Conservation (phyloP, 2,888 invertebrate genomes). For the Synergus itoensis region DNA sequence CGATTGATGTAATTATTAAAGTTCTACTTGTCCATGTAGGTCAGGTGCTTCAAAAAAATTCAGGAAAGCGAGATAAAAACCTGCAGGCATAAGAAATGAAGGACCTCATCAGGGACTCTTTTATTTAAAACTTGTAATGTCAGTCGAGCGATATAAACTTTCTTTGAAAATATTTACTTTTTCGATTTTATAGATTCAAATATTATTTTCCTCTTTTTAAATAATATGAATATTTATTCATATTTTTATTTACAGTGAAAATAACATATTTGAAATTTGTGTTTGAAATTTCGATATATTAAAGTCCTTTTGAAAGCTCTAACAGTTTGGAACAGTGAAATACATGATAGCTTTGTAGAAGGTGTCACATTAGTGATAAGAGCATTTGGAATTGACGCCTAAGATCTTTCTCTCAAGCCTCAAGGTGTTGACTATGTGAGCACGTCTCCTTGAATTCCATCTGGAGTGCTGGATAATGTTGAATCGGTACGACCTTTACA, state of each 20-base stretch:
- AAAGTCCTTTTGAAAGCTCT: neutral
- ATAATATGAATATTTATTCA: too few species aligned
- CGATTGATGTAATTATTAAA: constrained; percentile 35
- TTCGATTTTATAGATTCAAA: too few species aligned
- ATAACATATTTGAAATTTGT: too few species aligned
- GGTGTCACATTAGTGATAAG: constrained; percentile 23
- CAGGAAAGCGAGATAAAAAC: constrained; percentile 31
- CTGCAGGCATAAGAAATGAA: constrained; percentile 4
- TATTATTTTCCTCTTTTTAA: too few species aligned
- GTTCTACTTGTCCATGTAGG: constrained; percentile 28
- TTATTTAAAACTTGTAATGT: neutral
- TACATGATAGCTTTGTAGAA: neutral
- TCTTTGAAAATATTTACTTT: neutral
- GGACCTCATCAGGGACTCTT: constrained; percentile 20
- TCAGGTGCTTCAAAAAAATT: constrained; percentile 20
- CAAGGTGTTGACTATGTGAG: neutral
- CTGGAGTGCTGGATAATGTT: neutral
- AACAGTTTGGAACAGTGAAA: neutral
- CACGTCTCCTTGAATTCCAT: constrained; percentile 6
- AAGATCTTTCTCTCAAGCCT: neutral
- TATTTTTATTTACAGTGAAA: too few species aligned
- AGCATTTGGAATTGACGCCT: neutral
- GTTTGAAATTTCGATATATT: neutral
- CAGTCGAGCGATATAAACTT: neutral
- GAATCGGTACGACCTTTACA: constrained; percentile 11